A percentile compares a stretch with the other conserved stretches of the same genome.
These are phyloP conservation scores for Formica aserva DNA, from an alignment of 2,888 invertebrate genomes.

Conservation along the genomic window DNA sequence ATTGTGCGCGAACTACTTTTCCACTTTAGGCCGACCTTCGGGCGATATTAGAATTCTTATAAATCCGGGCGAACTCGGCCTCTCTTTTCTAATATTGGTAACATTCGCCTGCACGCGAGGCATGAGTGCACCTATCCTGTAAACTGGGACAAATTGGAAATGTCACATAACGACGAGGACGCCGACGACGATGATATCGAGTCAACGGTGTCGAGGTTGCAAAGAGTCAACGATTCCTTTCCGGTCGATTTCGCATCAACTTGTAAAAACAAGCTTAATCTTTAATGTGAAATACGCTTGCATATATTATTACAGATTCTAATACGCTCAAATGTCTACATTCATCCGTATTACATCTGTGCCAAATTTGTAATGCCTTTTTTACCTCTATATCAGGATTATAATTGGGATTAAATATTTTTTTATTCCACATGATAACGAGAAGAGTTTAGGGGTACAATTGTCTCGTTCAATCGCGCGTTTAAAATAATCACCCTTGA, in stretches of 20 bases:
- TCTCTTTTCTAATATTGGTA: conserved; percentile 62
- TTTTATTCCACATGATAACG: neutral
- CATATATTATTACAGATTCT: neutral
- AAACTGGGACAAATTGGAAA: conserved; percentile 56
- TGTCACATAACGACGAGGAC: conserved; percentile 50
- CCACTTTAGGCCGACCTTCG: conserved; percentile 69
- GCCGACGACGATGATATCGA: conserved; percentile 35
- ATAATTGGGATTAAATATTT: neutral
- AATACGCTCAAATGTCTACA: neutral
- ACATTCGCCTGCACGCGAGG: conserved; percentile 57
- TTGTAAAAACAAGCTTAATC: neutral
- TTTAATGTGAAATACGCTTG: neutral
- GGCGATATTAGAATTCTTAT: conserved; percentile 66
- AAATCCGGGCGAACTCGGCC: conserved; percentile 63
- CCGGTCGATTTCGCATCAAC: conserved; percentile 8
- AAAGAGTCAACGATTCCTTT: conserved; percentile 30
- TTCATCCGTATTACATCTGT: neutral
- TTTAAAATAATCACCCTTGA: neutral
- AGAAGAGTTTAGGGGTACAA: neutral
- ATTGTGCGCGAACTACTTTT: conserved; percentile 67
- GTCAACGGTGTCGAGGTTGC: conserved; percentile 38
- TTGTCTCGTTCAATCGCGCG: neutral
- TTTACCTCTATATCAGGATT: neutral
- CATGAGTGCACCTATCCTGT: conserved; percentile 49
- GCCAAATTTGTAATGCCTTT: neutral